These are phyloP conservation scores for Phoenoteleia sp. DNA, from an alignment of 2,888 invertebrate species.

Conservation along the genomic window DNA sequence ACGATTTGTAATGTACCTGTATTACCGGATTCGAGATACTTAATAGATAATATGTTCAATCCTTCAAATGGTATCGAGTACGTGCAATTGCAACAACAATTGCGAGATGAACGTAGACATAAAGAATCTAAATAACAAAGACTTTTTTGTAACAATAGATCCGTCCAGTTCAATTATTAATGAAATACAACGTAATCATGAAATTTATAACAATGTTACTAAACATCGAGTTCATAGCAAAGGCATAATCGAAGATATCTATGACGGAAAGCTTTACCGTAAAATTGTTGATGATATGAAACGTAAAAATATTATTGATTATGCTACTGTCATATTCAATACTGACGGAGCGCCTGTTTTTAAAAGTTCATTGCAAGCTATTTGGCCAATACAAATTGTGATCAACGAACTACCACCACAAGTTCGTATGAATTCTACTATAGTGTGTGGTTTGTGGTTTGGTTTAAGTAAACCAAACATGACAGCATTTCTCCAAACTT, in stretches of 20 bases:
- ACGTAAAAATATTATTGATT: background rate
- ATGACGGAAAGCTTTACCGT: slow-evolving; percentile 44
- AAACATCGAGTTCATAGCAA: no score
- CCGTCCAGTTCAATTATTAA: no score
- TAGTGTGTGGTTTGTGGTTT: slow-evolving; percentile 58
- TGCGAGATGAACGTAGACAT: no score
- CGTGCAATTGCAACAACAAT: no score
- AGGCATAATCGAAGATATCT: slow-evolving; percentile 8
- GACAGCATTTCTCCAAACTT: background rate
- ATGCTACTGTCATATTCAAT: slow-evolving; percentile 32
- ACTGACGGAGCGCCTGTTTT: background rate
- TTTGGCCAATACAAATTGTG: slow-evolving; percentile 57
- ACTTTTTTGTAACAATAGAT: no score
- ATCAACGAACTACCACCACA: slow-evolving; percentile 65
- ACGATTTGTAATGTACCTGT: background rate
- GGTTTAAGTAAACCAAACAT: slow-evolving; percentile 26
- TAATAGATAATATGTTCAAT: background rate
- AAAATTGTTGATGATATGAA: slow-evolving; percentile 12
- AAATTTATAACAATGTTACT: no score
- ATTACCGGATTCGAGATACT: background rate
- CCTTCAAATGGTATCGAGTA: no score
- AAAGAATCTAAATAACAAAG: no score
- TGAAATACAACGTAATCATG: no score
- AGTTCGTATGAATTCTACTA: slow-evolving; percentile 27
- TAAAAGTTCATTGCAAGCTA: background rate